phyloP scores from a whole-genome alignment of 2,797 vertebrate genomes.

The Columba guinea region DNA sequence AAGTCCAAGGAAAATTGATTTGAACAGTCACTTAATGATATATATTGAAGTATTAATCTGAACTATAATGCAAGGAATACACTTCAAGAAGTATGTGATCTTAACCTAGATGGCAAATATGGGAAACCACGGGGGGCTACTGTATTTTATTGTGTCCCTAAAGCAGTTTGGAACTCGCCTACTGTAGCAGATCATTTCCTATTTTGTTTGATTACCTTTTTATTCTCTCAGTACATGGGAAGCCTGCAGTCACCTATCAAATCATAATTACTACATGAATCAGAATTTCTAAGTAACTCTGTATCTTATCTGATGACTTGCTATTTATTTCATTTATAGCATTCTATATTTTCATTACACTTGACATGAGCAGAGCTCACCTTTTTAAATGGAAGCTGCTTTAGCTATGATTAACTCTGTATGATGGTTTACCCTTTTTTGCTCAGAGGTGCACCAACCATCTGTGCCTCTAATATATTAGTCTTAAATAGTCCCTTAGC shows the following conservation, averaged over 20 bases:
- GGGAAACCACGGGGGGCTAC: neutral
- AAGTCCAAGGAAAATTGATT: neutral
- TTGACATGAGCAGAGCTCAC: neutral
- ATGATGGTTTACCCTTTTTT: neutral
- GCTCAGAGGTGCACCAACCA: neutral
- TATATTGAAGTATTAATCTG: neutral
- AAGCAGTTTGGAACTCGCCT: neutral
- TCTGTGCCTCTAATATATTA: neutral
- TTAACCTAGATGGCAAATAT: neutral
- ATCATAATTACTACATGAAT: neutral
- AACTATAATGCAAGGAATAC: neutral
- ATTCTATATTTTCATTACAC: neutral
- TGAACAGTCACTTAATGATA: neutral
- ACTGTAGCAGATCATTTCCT: neutral
- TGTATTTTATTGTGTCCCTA: neutral
- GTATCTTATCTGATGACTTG: neutral
- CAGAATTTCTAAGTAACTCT: neutral
- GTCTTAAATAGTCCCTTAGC: neutral
- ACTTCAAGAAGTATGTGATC: neutral
- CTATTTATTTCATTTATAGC: neutral
- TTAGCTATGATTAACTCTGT: neutral
- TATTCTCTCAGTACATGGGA: neutral
- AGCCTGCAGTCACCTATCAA: neutral
- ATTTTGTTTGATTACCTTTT: neutral
- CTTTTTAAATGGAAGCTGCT: neutral